A percentile compares a stretch with the other conserved stretches of the same genome.
phyloP scores from a whole-genome alignment of 2,888 invertebrate genomes.

The Platerodrilus igneus region DNA sequence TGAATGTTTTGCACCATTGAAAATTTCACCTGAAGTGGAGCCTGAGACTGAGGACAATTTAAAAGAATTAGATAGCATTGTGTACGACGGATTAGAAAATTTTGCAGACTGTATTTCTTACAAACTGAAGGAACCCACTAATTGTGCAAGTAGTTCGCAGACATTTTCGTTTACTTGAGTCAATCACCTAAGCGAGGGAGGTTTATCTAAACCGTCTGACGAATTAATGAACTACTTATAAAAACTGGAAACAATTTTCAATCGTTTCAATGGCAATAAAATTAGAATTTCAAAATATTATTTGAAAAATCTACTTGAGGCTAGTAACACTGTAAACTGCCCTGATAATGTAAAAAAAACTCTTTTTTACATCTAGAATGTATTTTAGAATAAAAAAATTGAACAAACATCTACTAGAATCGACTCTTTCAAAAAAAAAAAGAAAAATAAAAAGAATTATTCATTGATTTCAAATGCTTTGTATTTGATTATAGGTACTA shows the following conservation, averaged over 20 bases:
- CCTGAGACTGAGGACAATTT: neutral
- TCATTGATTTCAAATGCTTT: too few relatives aligned
- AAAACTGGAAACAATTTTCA: constrained; percentile 10
- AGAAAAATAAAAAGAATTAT: too few relatives aligned
- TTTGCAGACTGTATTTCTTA: constrained; percentile 27
- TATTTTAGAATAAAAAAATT: constrained; percentile 11
- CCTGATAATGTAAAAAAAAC: constrained; percentile 7
- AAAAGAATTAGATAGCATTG: constrained; percentile 14
- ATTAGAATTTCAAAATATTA: constrained; percentile 2
- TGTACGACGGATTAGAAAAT: constrained; percentile 29
- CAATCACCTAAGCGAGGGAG: constrained; percentile 11
- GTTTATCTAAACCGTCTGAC: constrained; percentile 7
- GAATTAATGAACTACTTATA: constrained; percentile 7
- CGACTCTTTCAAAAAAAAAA: constrained; percentile 2
- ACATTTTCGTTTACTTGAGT: constrained; percentile 11
- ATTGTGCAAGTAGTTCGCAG: neutral
- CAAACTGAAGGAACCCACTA: constrained; percentile 10
- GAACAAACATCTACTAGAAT: constrained; percentile 4
- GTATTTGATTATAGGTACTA: too few relatives aligned
- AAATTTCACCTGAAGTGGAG: too few relatives aligned
- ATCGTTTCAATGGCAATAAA: constrained; percentile 5
- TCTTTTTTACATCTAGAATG: constrained; percentile 14
- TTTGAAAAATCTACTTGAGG: constrained; percentile 2
- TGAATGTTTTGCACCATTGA: too few relatives aligned
- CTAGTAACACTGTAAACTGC: neutral